These are phyloP conservation scores for Antheraea pernyi DNA, from an alignment of 1,140 invertebrate genomes.

Conservation along the genomic window DNA sequence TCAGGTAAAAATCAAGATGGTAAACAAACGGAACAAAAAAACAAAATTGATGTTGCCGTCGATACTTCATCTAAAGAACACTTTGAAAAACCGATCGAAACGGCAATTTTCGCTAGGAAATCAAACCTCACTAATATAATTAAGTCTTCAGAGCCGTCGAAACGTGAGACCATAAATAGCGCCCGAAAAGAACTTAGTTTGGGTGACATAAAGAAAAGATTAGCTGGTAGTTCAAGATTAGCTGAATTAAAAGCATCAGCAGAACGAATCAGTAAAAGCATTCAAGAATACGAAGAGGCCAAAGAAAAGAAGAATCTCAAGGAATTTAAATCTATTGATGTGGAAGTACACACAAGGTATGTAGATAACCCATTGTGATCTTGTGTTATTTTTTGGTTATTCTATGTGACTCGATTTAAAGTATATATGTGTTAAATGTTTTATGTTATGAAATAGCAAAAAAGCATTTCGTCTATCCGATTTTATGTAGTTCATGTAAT, in stretches of 20 bases:
- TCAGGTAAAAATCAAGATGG: neutral
- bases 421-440: too few relatives aligned
- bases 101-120: conserved; percentile 53
- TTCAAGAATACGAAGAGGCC: conserved; percentile 75
- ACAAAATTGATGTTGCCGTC: conserved; percentile 7
- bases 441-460: too few relatives aligned
- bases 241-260: conserved; percentile 83
- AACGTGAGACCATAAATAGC: conserved; percentile 61
- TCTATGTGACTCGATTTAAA: too few relatives aligned
- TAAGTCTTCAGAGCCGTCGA: conserved; percentile 35
- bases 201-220: conserved; percentile 83
- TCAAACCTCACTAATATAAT: conserved; percentile 44
- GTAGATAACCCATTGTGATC: conserved; percentile 12
- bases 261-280: conserved; percentile 79
- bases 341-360: conserved; percentile 86
- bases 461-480: too few relatives aligned
- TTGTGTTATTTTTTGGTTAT: neutral
- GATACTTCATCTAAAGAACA: neutral
- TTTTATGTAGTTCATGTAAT: too few relatives aligned
- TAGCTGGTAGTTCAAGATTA: conserved; percentile 82
- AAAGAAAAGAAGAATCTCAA: conserved; percentile 79
- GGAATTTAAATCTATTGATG: conserved; percentile 85
- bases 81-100: conserved; percentile 19
- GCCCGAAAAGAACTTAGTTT: conserved; percentile 81
- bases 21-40: neutral